These are phyloP conservation scores for Sylvicola cinctus DNA, from an alignment of 2,888 invertebrate species.

Conservation along the genomic window DNA sequence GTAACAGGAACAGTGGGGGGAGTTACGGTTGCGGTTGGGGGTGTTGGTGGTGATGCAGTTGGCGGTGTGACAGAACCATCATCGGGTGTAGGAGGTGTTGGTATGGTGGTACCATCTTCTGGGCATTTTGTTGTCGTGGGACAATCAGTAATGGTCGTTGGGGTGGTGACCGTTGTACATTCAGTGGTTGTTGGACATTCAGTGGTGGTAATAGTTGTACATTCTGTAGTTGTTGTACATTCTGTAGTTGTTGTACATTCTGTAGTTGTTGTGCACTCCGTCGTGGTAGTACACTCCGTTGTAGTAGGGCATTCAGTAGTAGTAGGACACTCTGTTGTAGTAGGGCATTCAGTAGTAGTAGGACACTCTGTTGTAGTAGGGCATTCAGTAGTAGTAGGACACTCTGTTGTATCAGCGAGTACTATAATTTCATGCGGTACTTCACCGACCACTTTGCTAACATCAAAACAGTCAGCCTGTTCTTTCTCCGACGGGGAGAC, in stretches of 20 bases:
- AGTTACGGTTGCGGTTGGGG: not conserved
- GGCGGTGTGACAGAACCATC: not conserved
- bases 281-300: not conserved
- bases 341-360: not conserved
- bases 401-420: conserved; percentile 10
- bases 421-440: no score
- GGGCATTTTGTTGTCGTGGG: conserved; percentile 2
- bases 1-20: not conserved
- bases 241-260: conserved; percentile 3
- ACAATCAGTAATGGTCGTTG: conserved; percentile 1
- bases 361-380: not conserved
- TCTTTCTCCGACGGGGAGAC: conserved; percentile 3
- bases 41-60: not conserved
- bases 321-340: not conserved
- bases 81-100: conserved; percentile 1
- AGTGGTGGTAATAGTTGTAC: not conserved
- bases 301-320: not conserved
- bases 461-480: conserved; percentile 3
- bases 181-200: not conserved
- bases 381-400: not conserved
- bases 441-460: no score
- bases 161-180: not conserved
- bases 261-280: not conserved
- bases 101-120: not conserved
- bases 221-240: not conserved